Evolutionary conservation across 1,140 invertebrate species (phyloP).

Genomic region (Leptinotarsa texana): DNA sequence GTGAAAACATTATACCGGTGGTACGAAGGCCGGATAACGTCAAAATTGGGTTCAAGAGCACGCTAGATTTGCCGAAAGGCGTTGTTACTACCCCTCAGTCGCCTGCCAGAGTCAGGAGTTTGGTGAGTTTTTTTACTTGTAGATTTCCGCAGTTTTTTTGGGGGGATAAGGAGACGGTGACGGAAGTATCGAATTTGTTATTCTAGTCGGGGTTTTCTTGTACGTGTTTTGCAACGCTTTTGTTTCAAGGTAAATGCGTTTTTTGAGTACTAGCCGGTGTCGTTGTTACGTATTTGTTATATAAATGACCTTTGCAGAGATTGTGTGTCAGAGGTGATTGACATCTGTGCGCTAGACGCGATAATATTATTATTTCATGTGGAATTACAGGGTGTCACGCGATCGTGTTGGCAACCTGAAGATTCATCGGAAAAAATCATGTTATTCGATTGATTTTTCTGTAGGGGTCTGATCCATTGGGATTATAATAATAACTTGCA

Average conservation of each 20-base stretch:
- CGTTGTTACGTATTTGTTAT: not conserved
- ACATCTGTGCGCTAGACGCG: not conserved
- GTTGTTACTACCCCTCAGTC: slow-evolving; percentile 34
- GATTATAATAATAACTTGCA: too few relatives aligned
- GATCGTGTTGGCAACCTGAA: too few relatives aligned
- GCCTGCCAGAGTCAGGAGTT: slow-evolving; percentile 42
- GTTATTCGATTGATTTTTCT: too few relatives aligned
- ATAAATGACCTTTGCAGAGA: not conserved
- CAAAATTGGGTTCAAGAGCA: slow-evolving; percentile 32
- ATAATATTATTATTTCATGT: too few relatives aligned
- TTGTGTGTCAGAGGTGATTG: slow-evolving; percentile 1
- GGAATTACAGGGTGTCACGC: too few relatives aligned
- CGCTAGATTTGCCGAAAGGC: slow-evolving; percentile 15
- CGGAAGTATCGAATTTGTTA: not conserved
- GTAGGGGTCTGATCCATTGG: too few relatives aligned
- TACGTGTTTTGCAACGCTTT: not conserved
- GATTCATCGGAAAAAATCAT: too few relatives aligned
- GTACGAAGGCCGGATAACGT: slow-evolving; percentile 35
- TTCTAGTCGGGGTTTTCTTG: not conserved
- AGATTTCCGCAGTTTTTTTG: not conserved
- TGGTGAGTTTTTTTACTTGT: slow-evolving; percentile 42
- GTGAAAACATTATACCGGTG: slow-evolving; percentile 21
- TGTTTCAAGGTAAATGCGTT: not conserved
- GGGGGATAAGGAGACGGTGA: not conserved
- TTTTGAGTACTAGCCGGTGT: not conserved